These are phyloP conservation scores for Talpa occidentalis DNA, from an alignment of 2,113 vertebrate genomes.

Conservation along the genomic window DNA sequence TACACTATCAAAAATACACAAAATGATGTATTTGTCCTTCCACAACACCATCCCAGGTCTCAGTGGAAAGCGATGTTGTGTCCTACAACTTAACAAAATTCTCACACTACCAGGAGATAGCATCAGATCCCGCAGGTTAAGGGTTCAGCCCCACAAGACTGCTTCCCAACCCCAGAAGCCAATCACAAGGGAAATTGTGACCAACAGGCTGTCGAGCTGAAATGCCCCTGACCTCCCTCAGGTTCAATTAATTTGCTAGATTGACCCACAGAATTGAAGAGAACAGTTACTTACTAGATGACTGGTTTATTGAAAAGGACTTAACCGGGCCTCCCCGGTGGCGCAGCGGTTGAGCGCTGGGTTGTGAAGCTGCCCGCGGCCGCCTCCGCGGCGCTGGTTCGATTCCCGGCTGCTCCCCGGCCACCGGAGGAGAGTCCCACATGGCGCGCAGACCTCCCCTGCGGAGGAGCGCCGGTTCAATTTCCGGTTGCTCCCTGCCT, in stretches of 20 bases:
- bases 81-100: neutral
- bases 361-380: no score
- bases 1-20: no score
- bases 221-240: neutral
- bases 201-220: neutral
- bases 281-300: neutral
- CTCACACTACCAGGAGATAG: neutral
- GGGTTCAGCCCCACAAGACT: neutral
- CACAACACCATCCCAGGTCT: neutral
- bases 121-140: neutral
- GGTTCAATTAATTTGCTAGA: neutral
- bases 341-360: no score
- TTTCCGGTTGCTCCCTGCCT: no score
- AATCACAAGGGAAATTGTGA: neutral
- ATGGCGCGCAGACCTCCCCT: no score
- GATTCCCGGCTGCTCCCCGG: no score
- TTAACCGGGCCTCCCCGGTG: no score
- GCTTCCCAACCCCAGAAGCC: neutral
- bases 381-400: no score
- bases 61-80: neutral
- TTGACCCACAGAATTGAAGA: neutral
- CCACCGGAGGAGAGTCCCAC: no score
- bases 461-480: no score
- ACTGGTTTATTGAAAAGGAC: neutral
- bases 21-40: neutral